These are phyloP conservation scores for Falco columbarius DNA, from an alignment of 2,797 vertebrate genomes.

Conservation along the genomic window DNA sequence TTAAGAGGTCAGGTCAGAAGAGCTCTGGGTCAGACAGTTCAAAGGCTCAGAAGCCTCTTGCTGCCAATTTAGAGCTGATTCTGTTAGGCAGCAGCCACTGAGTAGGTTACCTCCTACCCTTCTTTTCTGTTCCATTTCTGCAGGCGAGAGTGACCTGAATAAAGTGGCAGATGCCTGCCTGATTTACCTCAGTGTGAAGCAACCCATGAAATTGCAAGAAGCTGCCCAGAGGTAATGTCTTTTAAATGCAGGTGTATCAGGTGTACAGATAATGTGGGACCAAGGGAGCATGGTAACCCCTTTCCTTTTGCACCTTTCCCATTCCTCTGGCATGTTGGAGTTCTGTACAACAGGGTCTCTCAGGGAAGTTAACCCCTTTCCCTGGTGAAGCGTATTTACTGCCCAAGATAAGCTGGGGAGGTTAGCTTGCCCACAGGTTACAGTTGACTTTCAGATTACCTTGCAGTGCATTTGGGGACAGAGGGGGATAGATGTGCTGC, in stretches of 20 bases:
- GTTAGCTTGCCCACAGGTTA: neutral
- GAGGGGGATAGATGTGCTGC: neutral
- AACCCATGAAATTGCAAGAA: constrained; percentile 89
- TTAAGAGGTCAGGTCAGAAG: constrained; percentile 1
- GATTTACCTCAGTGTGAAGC: constrained; percentile 90
- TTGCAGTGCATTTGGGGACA: neutral
- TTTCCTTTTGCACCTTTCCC: neutral
- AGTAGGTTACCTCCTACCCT: neutral
- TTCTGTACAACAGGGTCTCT: neutral
- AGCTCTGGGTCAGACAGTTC: constrained; percentile 13
- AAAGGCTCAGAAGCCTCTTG: constrained; percentile 37
- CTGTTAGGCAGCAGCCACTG: neutral
- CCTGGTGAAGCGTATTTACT: neutral
- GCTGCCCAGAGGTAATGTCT: constrained; percentile 87
- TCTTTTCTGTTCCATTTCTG: constrained; percentile 52
- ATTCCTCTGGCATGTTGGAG: rapidly evolving
- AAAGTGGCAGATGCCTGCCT: constrained; percentile 87
- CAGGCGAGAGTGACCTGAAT: constrained; percentile 90
- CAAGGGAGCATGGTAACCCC: neutral
- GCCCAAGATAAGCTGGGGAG: neutral
- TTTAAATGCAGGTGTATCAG: neutral
- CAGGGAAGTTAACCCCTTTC: neutral
- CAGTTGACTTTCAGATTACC: neutral
- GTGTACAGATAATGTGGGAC: neutral
- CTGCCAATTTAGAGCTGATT: constrained; percentile 46